phyloP scores from a whole-genome alignment of 37 sponge, comb jelly and placozoan species.

The Mnemiopsis leidyi region DNA sequence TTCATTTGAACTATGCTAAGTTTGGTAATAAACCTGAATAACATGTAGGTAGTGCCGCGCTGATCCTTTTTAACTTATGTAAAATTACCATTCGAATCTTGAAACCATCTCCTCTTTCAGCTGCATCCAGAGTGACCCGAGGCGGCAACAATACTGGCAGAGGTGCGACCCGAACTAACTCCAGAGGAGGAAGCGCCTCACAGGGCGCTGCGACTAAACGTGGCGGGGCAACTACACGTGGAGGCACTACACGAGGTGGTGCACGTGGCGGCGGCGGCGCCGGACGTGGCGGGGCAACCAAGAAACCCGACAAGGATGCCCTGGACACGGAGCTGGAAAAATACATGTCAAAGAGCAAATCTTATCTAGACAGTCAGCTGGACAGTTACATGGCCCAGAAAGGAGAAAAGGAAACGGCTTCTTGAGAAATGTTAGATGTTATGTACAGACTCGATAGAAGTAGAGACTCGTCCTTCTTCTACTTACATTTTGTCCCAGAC shows the following conservation, averaged over 20 bases:
- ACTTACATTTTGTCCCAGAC: no score
- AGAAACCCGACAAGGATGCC: background rate
- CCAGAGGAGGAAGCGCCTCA: background rate
- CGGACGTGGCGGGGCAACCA: background rate
- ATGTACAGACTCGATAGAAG: no score
- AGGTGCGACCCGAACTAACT: background rate
- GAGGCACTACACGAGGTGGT: background rate
- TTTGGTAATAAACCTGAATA: no score
- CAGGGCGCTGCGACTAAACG: slow-evolving; percentile 2
- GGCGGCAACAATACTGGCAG: background rate
- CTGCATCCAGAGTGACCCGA: no score
- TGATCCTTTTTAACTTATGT: background rate
- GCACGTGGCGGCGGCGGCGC: background rate
- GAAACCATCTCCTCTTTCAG: background rate
- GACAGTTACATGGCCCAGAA: slow-evolving; percentile 59
- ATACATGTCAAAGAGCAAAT: slow-evolving; percentile 48
- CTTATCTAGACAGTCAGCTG: slow-evolving; percentile 55
- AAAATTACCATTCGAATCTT: background rate
- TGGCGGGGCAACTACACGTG: background rate
- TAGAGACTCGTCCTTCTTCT: no score
- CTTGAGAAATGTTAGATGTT: background rate
- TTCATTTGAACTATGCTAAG: background rate
- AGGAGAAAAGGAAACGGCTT: background rate
- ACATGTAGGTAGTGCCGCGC: background rate
- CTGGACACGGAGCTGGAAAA: slow-evolving; percentile 53